These are phyloP conservation scores for Phoenoteleia sp. DNA, from an alignment of 2,888 invertebrate genomes.

Conservation along the genomic window DNA sequence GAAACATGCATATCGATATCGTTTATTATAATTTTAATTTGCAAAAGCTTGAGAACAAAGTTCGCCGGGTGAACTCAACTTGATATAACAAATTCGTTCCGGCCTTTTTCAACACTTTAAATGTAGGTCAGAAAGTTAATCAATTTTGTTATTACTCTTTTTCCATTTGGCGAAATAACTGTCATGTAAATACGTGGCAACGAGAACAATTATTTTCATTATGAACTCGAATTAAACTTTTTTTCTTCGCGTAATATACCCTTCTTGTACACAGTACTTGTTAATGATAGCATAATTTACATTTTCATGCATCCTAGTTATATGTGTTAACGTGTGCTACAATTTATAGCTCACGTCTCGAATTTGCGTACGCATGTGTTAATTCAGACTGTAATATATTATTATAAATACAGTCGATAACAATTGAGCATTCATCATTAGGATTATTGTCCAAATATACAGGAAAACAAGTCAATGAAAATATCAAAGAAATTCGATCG, in stretches of 20 bases:
- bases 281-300: conserved; percentile 64
- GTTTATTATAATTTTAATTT: neutral
- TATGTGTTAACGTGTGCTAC: conserved; percentile 31
- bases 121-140: conserved; percentile 5
- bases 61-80: neutral
- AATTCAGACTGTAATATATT: conserved; percentile 37
- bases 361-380: conserved; percentile 36
- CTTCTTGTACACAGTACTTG: conserved; percentile 40
- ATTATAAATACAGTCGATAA: conserved; percentile 56
- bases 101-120: neutral
- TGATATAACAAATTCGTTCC: neutral
- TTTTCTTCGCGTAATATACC: conserved; percentile 14
- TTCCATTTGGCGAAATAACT: neutral
- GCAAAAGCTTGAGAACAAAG: neutral
- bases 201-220: conserved; percentile 43
- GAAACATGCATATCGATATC: neutral
- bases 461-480: conserved; percentile 16
- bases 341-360: conserved; percentile 50
- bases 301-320: conserved; percentile 45
- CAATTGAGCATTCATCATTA: conserved; percentile 42
- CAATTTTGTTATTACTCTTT: conserved; percentile 5
- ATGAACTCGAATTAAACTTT: conserved; percentile 51
- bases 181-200: conserved; percentile 24
- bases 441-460: conserved; percentile 16
- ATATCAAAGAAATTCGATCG: neutral